Base-by-base conservation (phyloP, 2,797 vertebrate species). In the Chrysolophus pictus region DNA sequence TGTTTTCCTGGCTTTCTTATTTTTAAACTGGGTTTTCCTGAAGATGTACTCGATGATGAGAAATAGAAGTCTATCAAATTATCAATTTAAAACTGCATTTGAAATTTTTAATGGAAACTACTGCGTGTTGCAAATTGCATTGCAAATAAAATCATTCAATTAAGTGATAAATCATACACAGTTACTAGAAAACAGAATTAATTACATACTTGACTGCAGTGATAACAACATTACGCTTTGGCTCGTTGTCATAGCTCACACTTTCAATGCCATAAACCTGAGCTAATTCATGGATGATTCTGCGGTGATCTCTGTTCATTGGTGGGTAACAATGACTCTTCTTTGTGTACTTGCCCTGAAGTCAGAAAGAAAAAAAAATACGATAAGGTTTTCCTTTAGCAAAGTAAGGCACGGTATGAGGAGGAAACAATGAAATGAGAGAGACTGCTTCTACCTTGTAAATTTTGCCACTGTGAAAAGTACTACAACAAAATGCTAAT, bases 161-260 rank as follows among this genome's bases (percentile, higher is more conserved):
- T 26, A 86, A 76, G 13, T 26, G 31, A 87, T 49, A 87, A 59
- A 91, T 22, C 31, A 95, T 42, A 16, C 23, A 37, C 10, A 47
- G 26, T 41, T 60, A 65, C 79, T 17, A 88, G 47, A 77, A 84
- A 91, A 60, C 28, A 87, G 72, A 74, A 90, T 5, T 42, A 56
- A 82, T 78, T 29, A 96, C 98, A 3, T 91, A 98, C 98, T 98
- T 98, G 74, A 98, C 80, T 22, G 99, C 99, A 1, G 99, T 99
- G 97, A 99, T 97, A 88, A 99, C 98, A 41, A 99, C 98, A 17
- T 99, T 99, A 87, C 99, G 99, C 93, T 99, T 99, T 53, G 99
- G 99, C 93, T 99, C 99, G 47, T 98, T 99, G 97, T 99, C 99
- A 41, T 99, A 99, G 98, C 99, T 99, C 97, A 99, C 97, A 35